Evolutionary conservation across 92 coral and sea anemone genomes (phyloP).

Genomic region (Zoanthus sociatus): DNA sequence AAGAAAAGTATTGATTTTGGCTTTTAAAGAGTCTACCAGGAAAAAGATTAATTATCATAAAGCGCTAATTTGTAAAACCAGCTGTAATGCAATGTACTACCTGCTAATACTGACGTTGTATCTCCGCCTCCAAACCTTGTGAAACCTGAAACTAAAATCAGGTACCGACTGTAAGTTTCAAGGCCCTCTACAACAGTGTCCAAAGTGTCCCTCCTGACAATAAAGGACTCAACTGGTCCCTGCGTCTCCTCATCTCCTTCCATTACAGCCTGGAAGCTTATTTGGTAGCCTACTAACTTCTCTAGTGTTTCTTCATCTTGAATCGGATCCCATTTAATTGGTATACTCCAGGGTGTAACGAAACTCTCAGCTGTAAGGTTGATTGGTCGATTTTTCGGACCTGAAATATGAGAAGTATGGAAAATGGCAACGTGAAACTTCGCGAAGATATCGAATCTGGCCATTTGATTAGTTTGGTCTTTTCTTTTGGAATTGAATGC

Average conservation of each 20-base stretch:
- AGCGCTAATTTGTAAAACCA: neutral
- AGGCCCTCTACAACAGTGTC: conserved; percentile 45
- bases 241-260: conserved; percentile 69
- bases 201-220: conserved; percentile 62
- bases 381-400: conserved; percentile 67
- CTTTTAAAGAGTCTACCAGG: too few relatives aligned
- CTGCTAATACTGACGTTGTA: conserved; percentile 56
- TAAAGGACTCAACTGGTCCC: conserved; percentile 47
- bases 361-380: conserved; percentile 69
- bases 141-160: conserved; percentile 70
- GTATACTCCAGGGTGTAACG: conserved; percentile 67
- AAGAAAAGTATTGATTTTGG: too few relatives aligned
- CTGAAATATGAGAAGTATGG: conserved; percentile 27
- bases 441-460: too few relatives aligned
- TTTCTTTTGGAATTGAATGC: too few relatives aligned
- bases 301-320: conserved; percentile 46
- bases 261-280: conserved; percentile 65
- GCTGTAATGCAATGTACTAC: conserved; percentile 16
- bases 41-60: too few relatives aligned
- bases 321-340: conserved; percentile 76
- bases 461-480: too few relatives aligned
- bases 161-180: conserved; percentile 62
- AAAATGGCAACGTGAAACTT: neutral
- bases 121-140: conserved; percentile 80
- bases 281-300: conserved; percentile 71